These are phyloP conservation scores for Cactoblastis cactorum DNA, from an alignment of 2,888 invertebrate species.

Conservation along the genomic window DNA sequence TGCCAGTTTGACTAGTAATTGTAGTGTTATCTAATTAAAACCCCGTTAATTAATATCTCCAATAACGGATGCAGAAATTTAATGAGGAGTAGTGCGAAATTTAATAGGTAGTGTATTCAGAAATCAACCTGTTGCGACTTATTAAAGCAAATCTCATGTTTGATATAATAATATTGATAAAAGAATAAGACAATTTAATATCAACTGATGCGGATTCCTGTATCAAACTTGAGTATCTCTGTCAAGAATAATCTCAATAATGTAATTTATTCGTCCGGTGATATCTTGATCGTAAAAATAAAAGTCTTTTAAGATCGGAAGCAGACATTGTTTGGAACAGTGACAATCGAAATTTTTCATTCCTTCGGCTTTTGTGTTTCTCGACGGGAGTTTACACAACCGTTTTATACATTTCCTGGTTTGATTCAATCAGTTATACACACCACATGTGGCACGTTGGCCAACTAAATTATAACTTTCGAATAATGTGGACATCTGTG, in stretches of 20 bases:
- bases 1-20: constrained; percentile 7
- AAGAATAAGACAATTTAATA: too few species aligned
- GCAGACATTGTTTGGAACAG: constrained; percentile 21
- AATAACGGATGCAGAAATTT: not conserved
- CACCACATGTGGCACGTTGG: constrained; percentile 67
- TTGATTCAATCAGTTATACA: constrained; percentile 43
- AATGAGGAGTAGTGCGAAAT: not conserved
- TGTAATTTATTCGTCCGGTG: constrained; percentile 2
- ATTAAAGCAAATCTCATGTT: not conserved
- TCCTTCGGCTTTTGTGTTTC: constrained; percentile 52
- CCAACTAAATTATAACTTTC: constrained; percentile 65
- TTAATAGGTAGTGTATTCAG: not conserved
- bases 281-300: constrained; percentile 14
- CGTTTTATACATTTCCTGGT: constrained; percentile 54
- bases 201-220: not conserved
- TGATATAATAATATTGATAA: too few species aligned
- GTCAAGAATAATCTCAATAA: constrained; percentile 4
- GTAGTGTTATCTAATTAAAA: constrained; percentile 4
- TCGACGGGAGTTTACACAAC: constrained; percentile 60
- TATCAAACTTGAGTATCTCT: not conserved
- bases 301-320: constrained; percentile 25
- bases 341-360: constrained; percentile 41
- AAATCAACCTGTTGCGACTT: not conserved
- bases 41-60: not conserved
- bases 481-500: constrained; percentile 47